Evolutionary conservation across 1,140 invertebrate genomes (phyloP).

Genomic region (Achatina immaculata): DNA sequence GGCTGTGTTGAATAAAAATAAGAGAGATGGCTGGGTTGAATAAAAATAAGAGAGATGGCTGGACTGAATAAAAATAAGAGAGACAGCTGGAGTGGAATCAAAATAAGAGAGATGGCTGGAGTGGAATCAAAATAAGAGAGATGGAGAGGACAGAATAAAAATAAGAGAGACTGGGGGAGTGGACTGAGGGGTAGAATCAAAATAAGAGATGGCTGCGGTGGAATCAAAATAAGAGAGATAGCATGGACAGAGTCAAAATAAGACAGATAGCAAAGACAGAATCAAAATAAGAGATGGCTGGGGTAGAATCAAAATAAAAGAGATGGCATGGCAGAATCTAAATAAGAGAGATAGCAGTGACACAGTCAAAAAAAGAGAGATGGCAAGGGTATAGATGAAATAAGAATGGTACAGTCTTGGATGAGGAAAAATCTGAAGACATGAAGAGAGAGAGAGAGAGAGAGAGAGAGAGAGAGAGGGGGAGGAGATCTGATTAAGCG

Average conservation of each 20-base stretch:
- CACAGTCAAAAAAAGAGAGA: neutral
- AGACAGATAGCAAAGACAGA: neutral
- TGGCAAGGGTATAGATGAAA: neutral
- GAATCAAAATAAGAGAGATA: no score
- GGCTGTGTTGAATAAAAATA: no score
- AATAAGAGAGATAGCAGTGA: neutral
- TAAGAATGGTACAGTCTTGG: neutral
- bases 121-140: neutral
- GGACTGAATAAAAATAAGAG: no score
- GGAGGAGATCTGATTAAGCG: no score
- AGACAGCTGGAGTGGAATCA: neutral
- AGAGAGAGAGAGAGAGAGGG: neutral
- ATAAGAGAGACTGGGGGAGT: neutral
- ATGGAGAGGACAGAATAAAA: neutral
- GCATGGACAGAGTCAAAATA: no score
- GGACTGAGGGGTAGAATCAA: no score
- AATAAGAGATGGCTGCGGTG: no score
- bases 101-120: neutral
- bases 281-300: neutral
- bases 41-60: no score
- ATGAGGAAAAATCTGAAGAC: neutral
- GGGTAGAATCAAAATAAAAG: neutral
- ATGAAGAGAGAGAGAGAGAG: neutral
- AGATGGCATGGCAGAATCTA: neutral
- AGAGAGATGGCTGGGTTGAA: no score